Evolutionary conservation across 2,113 vertebrate species (phyloP), one percentile per base, ranked within the genome.

Genomic region (Tiliqua scincoides): DNA sequence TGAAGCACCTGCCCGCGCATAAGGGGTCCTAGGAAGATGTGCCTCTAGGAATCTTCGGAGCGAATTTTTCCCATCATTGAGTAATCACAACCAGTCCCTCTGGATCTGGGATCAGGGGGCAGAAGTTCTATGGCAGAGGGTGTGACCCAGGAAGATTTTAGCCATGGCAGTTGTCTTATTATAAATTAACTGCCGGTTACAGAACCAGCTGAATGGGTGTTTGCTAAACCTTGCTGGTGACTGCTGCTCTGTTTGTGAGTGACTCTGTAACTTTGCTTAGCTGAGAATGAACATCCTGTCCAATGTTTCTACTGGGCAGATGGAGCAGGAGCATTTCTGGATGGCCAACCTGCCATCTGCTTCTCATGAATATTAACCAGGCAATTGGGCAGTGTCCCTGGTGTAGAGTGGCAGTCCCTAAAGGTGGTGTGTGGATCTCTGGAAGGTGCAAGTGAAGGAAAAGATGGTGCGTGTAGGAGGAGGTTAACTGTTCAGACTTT

Each of bases 331-430:
- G 25, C 30, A 40, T 57, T 73, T 84, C 25, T 84, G 57, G 57
- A 63, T 25, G 32, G 59, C 75, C 43, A 65, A 37, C 23, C 73
- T 63, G 77, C 93, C 87, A 94, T 87, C 89, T 94, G 92, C 82
- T 89, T 85, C 87, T 89, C 88, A 92, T 96, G 84, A 93, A 93
- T 93, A 90, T 92, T 94, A 93, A 94, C 70, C 61, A 70, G 82
- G 18, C 67, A 11, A 52, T 79, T 57, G 70, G 82, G 71, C 18
- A 20, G 80, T 67, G 83, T 65, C 87, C 80, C 27, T 84, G 57
- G 14, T n/a, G 40, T 43, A 54, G 68, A 30, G 32, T 52, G 14
- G 10, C 8, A 43, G 15, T 80, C 70, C 27, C 35, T 72, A 62
- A 72, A 40, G 67, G 59, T 25, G 6, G n/a, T 18, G 3, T 18